Base-by-base conservation (phyloP, 2,888 invertebrate genomes). In the Tipula confusa region DNA sequence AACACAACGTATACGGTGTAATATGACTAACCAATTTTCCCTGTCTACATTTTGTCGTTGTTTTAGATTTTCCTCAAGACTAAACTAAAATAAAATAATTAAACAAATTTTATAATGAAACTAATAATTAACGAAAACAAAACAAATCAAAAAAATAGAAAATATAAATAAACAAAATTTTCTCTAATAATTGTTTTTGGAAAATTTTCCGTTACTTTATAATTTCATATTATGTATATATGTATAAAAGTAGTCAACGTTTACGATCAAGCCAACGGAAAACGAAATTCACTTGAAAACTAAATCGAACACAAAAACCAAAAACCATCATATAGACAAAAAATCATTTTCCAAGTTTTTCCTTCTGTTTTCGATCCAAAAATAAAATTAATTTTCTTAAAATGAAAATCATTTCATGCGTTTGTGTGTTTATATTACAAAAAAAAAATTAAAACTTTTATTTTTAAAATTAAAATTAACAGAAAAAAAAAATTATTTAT, bases 391-490 rank as follows among this genome's bases (percentile, higher is more conserved):
- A 29, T n/a, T 80, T 80, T 80, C 29, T 79, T 79, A 13, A 3
- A 29, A n/a, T 3, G 79, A 79, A 79, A 79, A 79, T 79, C 28
- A 79, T 79, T 15, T 2, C n/a, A 13, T n/a, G 80, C n/a, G 80
- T 79, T 4, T 80, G 29, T 80, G 80, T 80, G 31, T 80, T 29
- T 80, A 80, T 29, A 29, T 29, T 29, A 29, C 2, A 80, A 80
- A 15, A 80, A n/a, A n/a, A n/a, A n/a, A n/a, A n/a, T n/a, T n/a
- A n/a, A n/a, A n/a, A 43, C 15, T 43, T 36, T 43, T 64, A 64
- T 64, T 64, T 64, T 64, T 64, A 64, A 64, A 64, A 64, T 64
- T 64, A 64, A 64, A 64, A 64, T 64, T 31, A 80, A 80, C 80
- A 29, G n/a, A 80, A 80, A 29, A 79, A 79, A 29, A 79, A 79